Evolutionary conservation across 2,797 vertebrate species (phyloP).

Genomic region (Malacoraja senta): DNA sequence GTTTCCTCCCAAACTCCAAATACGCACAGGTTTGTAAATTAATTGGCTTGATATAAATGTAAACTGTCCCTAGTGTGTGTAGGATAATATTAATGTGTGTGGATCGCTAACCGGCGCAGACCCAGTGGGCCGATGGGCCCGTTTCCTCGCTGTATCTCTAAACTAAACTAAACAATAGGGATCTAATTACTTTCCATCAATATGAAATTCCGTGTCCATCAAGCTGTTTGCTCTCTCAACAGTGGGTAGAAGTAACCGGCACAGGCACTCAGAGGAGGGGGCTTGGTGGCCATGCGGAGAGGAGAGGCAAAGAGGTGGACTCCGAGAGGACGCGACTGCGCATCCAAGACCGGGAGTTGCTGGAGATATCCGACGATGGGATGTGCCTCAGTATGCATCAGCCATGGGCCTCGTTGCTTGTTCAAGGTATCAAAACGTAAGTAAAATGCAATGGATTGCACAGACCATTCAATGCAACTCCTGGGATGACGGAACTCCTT

Average conservation of each 20-base stretch:
- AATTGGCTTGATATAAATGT: too few relatives aligned
- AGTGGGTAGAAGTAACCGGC: constrained; percentile 83
- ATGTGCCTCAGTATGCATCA: constrained; percentile 97
- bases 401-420: constrained; percentile 88
- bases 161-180: too few relatives aligned
- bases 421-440: constrained; percentile 85
- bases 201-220: neutral
- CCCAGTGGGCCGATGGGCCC: too few relatives aligned
- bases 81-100: too few relatives aligned
- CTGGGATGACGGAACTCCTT: neutral
- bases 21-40: too few relatives aligned
- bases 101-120: too few relatives aligned
- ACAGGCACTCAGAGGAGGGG: constrained; percentile 50
- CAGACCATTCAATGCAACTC: neutral
- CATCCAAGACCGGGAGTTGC: constrained; percentile 87
- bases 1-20: too few relatives aligned
- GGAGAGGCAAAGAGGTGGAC: constrained; percentile 11
- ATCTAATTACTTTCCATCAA: neutral
- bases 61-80: too few relatives aligned
- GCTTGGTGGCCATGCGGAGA: constrained; percentile 28
- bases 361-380: constrained; percentile 86
- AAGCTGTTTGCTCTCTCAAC: constrained; percentile 31
- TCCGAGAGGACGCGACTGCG: constrained; percentile 63
- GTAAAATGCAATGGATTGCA: neutral
- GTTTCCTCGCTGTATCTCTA: too few relatives aligned